Conservation (phyloP, 2,113 vertebrate species). For the Python bivittatus region DNA sequence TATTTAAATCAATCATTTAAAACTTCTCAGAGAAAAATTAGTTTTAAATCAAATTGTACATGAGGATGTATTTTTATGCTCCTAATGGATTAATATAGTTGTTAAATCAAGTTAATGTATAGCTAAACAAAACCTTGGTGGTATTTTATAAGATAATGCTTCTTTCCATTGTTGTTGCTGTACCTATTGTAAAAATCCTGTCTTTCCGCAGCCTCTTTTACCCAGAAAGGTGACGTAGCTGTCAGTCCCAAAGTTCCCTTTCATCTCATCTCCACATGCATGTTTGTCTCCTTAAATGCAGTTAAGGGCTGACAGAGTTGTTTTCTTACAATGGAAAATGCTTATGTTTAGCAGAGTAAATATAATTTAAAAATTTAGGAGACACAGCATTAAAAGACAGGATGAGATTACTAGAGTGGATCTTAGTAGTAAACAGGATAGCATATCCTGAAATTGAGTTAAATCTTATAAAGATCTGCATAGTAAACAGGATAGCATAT, state of each 20-base stretch:
- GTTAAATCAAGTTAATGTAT: not conserved
- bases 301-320: not conserved
- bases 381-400: not conserved
- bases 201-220: not conserved
- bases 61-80: too few relatives aligned
- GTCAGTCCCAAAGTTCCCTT: not conserved
- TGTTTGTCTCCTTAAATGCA: not conserved
- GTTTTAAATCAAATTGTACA: not conserved
- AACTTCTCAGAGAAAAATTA: not conserved
- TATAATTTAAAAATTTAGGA: not conserved
- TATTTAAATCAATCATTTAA: not conserved
- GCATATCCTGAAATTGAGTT: not conserved
- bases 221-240: not conserved
- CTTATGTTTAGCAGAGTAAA: not conserved
- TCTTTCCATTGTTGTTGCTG: not conserved
- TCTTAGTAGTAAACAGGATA: not conserved
- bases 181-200: not conserved
- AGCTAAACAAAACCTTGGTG: not conserved
- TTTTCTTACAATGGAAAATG: not conserved
- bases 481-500: too few relatives aligned
- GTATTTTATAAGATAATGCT: not conserved
- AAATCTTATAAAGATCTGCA: not conserved
- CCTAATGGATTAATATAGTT: too few relatives aligned
- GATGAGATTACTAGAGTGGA: not conserved
- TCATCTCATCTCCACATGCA: not conserved